phyloP scores from a whole-genome alignment of 2,113 vertebrate species.

The Vicugna pacos region DNA sequence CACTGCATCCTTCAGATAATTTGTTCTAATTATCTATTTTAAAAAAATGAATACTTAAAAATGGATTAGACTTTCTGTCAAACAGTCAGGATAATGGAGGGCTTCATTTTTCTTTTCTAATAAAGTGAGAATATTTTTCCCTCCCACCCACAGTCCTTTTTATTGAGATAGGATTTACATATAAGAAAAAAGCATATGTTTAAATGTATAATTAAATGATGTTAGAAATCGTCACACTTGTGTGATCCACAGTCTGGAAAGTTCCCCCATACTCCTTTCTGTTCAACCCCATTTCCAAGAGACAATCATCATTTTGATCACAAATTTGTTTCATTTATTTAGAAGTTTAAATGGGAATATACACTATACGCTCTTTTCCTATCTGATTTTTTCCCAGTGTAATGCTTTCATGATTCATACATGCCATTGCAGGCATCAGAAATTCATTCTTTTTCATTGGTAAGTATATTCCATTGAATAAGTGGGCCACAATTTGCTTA shows the following conservation, averaged over 20 bases:
- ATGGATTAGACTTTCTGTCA: slow-evolving; percentile 18
- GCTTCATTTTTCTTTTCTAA: slow-evolving; percentile 8
- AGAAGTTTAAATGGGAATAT: not conserved
- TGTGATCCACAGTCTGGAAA: not conserved
- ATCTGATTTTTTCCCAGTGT: not conserved
- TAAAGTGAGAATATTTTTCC: slow-evolving; percentile 3
- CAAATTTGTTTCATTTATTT: slow-evolving; percentile 24
- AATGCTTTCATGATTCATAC: not conserved
- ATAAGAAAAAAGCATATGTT: not conserved
- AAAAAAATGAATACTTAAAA: slow-evolving; percentile 6
- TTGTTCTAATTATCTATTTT: not conserved
- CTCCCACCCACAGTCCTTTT: not conserved
- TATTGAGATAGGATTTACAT: slow-evolving; percentile 42
- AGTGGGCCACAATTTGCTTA: not conserved
- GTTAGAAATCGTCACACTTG: not conserved
- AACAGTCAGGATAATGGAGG: slow-evolving; percentile 21
- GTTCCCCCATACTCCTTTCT: not conserved
- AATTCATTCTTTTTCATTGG: not conserved
- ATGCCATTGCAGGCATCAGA: not conserved
- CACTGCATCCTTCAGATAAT: not conserved
- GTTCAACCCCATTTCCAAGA: not conserved
- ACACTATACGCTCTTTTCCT: not conserved
- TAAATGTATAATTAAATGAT: slow-evolving; percentile 13
- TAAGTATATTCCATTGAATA: not conserved
- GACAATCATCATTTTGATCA: not conserved